Percentiles rank a stretch among this genome's conserved stretches.
Conservation (phyloP, 2,113 vertebrate genomes). For the Periophthalmodon schlosseri region DNA sequence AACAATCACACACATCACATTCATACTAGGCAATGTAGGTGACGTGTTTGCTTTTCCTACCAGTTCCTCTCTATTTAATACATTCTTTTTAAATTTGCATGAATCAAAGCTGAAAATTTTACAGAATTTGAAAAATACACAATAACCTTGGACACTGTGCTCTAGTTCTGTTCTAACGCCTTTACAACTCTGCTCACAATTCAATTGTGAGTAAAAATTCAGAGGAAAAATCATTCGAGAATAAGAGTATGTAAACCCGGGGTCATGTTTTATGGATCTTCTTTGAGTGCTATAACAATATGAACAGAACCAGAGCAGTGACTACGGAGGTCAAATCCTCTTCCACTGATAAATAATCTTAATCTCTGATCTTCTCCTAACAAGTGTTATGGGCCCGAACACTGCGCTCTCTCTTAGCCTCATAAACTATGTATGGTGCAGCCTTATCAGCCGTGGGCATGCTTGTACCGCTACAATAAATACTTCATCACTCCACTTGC, state of each 20-base stretch:
- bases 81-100: not conserved
- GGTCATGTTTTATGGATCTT: not conserved
- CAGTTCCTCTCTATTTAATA: no score
- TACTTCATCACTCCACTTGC: slow-evolving; percentile 51
- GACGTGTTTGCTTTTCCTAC: no score
- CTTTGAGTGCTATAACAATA: not conserved
- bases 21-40: no score
- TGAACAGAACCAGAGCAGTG: not conserved
- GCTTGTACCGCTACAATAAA: slow-evolving; percentile 56
- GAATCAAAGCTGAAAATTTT: not conserved
- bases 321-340: slow-evolving; percentile 7
- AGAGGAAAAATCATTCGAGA: not conserved
- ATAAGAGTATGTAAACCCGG: not conserved
- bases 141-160: not conserved
- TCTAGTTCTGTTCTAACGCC: not conserved
- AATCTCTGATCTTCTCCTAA: slow-evolving; percentile 23
- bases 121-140: not conserved
- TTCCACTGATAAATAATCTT: slow-evolving; percentile 6
- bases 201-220: not conserved
- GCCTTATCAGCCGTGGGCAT: slow-evolving; percentile 47
- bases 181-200: not conserved
- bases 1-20: no score
- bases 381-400: slow-evolving; percentile 22
- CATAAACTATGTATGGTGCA: slow-evolving; percentile 51
- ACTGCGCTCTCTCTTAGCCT: slow-evolving; percentile 32